Evolutionary conservation across 2,797 vertebrate species (phyloP).

Genomic region (Anguilla megastoma): DNA sequence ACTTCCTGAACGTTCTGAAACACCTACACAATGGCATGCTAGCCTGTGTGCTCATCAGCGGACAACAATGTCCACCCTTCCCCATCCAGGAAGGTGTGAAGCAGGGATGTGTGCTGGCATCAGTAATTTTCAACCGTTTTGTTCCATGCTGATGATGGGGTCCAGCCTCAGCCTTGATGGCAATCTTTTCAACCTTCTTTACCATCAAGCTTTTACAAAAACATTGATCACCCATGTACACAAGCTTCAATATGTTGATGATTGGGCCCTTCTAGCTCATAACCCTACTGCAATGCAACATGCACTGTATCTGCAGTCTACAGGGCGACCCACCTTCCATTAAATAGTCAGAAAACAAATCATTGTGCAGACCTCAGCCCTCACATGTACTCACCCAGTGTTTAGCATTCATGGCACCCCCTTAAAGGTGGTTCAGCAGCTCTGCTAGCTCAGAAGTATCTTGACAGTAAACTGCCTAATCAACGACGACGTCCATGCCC

Average conservation of each 20-base stretch:
- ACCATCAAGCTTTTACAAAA: slow-evolving; percentile 17
- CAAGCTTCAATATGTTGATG: slow-evolving; percentile 35
- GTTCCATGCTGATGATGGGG: background rate
- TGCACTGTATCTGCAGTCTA: no score
- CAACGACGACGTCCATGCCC: no score
- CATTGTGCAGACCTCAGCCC: no score
- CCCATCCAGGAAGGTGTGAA: background rate
- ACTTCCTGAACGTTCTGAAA: background rate
- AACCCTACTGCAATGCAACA: no score
- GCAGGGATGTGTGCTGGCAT: slow-evolving; percentile 3
- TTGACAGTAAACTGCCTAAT: no score
- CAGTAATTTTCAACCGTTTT: background rate
- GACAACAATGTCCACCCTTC: background rate
- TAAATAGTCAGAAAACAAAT: no score
- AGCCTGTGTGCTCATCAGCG: background rate
- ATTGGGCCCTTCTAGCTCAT: slow-evolving; percentile 21
- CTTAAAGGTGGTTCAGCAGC: no score
- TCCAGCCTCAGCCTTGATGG: background rate
- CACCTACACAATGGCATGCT: slow-evolving; percentile 15
- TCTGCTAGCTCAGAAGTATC: no score
- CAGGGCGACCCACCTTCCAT: no score
- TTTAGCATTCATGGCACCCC: no score
- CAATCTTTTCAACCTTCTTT: slow-evolving; percentile 3
- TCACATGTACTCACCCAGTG: no score
- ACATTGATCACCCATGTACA: slow-evolving; percentile 21